A percentile compares a stretch with the other conserved stretches of the same genome.
Conservation (phyloP, 1,140 invertebrate species). For the Drosophila sturtevanti region DNA sequence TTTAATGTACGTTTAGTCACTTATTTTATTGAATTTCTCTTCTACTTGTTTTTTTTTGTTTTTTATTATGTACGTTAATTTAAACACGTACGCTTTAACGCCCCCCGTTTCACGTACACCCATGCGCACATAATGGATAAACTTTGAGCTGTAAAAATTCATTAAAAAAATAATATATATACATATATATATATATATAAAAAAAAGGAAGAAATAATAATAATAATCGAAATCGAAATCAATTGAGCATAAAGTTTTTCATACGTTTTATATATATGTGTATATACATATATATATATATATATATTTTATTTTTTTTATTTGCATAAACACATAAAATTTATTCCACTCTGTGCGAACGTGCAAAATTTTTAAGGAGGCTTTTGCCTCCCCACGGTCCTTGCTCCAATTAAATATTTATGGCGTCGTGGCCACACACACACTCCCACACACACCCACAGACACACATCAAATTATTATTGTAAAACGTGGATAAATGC, state of each 20-base stretch:
- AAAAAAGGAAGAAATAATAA: neutral
- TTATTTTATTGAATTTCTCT: too few relatives aligned
- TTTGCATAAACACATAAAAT: conserved; percentile 10
- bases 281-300: neutral
- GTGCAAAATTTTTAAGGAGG: conserved; percentile 6
- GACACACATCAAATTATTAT: conserved; percentile 4
- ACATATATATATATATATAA: too few relatives aligned
- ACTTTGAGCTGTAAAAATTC: neutral
- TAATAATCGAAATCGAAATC: conserved; percentile 47
- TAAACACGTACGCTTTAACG: neutral
- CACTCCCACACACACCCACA: too few relatives aligned
- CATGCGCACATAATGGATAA: conserved; percentile 4
- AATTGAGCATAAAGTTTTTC: conserved; percentile 48
- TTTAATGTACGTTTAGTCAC: too few relatives aligned
- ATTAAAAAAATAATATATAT: neutral
- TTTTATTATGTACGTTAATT: neutral
- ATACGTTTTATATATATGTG: conserved; percentile 8
- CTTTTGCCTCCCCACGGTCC: neutral
- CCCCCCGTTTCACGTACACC: neutral
- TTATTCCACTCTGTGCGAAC: neutral
- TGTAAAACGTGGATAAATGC: conserved; percentile 6
- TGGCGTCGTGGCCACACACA: conserved; percentile 7
- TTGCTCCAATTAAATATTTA: conserved; percentile 7
- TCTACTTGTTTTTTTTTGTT: too few relatives aligned
- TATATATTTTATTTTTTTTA: neutral